Evolutionary conservation across 2,888 invertebrate species (phyloP), one percentile per base, ranked within the genome.

Genomic region (Nomada fabriciana): DNA sequence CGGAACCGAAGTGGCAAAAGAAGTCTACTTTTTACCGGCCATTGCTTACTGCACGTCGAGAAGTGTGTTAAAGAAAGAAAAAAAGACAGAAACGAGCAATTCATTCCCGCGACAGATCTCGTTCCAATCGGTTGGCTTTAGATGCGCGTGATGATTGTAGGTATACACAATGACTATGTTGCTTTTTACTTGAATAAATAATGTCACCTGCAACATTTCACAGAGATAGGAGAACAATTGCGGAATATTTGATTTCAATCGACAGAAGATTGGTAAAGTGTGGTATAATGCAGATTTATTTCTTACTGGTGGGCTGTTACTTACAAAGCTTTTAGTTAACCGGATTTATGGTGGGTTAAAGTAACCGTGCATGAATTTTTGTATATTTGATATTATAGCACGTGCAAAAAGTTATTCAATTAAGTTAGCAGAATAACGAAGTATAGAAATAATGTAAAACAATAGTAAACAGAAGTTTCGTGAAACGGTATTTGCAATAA

Each of bases 21-120:
- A 78, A 72, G 63, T 53, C 61, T 55, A 69, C 65, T 70, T 77
- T 69, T 71, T 77, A 76, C 64, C 75, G 74, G 86, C 83, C 83
- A 80, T 84, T 83, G 83, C 81, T 78, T 72, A 83, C 36, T 72
- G 55, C 59, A 18, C 43, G 47, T 13, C 20, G 25, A 20, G 9
- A 42, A 59, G 47, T 57, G 20, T 15, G 47, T 11, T 47, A 13
- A 15, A 3, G 47, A 47, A 10, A n/a, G 50, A 52, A 25, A 57
- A 43, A 65, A 59, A 76, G 18, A 29, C 15, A 47, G 47, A 59
- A 42, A 13, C 5, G 36, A 20, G 23, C 65, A 50, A 71, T 55
- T 65, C 59, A 36, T 71, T 71, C 47, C 52, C 57, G 42, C 15
- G 75, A 47, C 42, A 50, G 20, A 47, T 55, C 50, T 55, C 47